These are phyloP conservation scores for Calcarius lapponicus DNA, from an alignment of 2,797 vertebrate species.

Conservation along the genomic window DNA sequence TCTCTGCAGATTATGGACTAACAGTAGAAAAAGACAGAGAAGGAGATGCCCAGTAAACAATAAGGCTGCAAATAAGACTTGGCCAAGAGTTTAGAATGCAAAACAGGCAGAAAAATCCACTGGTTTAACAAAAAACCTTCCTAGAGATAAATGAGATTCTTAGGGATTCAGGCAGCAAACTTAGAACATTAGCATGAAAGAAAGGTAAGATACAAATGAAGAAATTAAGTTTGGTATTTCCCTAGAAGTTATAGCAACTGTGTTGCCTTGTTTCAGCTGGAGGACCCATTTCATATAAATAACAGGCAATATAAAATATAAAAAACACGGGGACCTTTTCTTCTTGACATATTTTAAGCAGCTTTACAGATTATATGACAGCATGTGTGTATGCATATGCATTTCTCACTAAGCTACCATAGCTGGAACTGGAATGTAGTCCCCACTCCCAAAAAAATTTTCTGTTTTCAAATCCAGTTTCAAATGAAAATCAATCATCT, in stretches of 20 bases:
- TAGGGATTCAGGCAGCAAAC: neutral
- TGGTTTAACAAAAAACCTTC: neutral
- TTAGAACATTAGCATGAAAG: neutral
- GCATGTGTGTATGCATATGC: neutral
- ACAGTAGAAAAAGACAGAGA: neutral
- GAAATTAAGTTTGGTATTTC: neutral
- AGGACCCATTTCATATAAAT: neutral
- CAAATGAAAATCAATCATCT: neutral
- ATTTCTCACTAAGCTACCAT: neutral
- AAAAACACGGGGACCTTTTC: neutral
- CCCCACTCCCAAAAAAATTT: neutral
- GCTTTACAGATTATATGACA: neutral
- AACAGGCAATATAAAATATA: neutral
- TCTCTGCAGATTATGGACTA: neutral
- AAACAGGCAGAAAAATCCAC: neutral
- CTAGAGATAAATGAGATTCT: neutral
- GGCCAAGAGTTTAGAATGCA: neutral
- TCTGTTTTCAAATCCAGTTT: neutral
- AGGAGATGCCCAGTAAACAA: neutral
- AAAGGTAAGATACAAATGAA: neutral
- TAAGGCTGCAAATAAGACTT: neutral
- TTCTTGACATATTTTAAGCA: neutral
- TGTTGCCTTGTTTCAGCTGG: neutral
- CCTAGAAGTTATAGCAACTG: neutral
- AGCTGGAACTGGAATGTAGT: neutral